Evolutionary conservation across 1,140 invertebrate genomes (phyloP), one percentile per base, ranked within the genome.

Genomic region (Musca domestica): DNA sequence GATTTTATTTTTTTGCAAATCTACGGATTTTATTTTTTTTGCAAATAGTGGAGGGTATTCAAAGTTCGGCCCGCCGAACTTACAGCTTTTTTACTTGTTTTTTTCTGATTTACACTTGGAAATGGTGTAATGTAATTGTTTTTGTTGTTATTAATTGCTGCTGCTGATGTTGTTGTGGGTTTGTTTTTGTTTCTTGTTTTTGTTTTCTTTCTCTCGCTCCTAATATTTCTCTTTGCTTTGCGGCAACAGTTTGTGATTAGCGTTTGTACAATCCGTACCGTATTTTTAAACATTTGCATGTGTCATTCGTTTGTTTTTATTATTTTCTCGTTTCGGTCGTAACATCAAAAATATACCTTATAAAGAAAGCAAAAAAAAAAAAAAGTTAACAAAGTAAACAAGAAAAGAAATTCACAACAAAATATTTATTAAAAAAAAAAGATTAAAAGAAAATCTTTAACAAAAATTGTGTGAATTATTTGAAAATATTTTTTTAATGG

Each of bases 191-290:
- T 49, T 71, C 69, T 34, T 25, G 58, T 49, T 66, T 69, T 71
- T 54, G 41, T 69, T n/a, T 69, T 66, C 41, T 69, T 65, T 54
- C 64, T 54, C 64, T 67, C 34, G 54, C 63, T 68, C 9, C 48
- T 48, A 47, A 19, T 63, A 2, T 6, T 20, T 67, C 14, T 69
- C 52, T 66, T 17, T 64, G 49, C 15, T 69, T 65, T 47, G 68
- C 68, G 68, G 68, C 68, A 69, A 66, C 64, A 69, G 68, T 69
- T 69, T 66, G 64, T 69, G 51, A 69, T 69, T 69, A 69, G 68
- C 68, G 22, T 48, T 65, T 65, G 46, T 65, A 19, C 15, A 48
- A 65, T 47, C 17, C 41, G 64, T 51, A 65, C 17, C 41, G 64
- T 51, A 49, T 69, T 25, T 15, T 25, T 52, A 64, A 52, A 47